These are phyloP conservation scores for Diadromus collaris DNA, from an alignment of 2,888 invertebrate genomes.

Conservation along the genomic window DNA sequence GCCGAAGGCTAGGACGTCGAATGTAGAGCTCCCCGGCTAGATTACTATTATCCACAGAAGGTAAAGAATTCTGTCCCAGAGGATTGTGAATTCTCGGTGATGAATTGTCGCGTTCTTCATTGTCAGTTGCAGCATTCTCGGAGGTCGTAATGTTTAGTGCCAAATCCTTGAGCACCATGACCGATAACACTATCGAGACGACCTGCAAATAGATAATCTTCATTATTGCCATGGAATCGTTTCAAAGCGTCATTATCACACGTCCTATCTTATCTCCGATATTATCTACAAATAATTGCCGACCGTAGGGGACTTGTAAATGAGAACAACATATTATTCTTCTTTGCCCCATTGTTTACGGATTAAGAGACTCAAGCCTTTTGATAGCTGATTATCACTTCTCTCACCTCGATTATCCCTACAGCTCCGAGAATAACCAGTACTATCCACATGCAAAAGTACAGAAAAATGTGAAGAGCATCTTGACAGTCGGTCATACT, in stretches of 20 bases:
- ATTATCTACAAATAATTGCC: constrained; percentile 8
- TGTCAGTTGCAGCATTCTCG: background rate
- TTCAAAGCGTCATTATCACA: background rate
- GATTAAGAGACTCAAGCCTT: background rate
- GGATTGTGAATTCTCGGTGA: constrained; percentile 47
- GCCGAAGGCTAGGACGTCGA: constrained; percentile 38
- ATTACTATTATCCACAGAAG: constrained; percentile 21
- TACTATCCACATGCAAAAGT: constrained; percentile 34
- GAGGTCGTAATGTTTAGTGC: background rate
- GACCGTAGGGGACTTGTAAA: background rate
- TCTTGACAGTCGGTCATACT: constrained; percentile 43
- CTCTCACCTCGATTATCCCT: constrained; percentile 47
- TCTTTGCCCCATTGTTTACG: background rate
- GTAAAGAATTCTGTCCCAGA: constrained; percentile 17
- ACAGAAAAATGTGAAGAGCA: constrained; percentile 36
- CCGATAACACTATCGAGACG: constrained; percentile 42
- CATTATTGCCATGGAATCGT: background rate
- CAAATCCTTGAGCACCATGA: constrained; percentile 13
- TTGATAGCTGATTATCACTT: background rate
- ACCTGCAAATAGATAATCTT: constrained; percentile 28
- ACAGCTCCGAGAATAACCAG: constrained; percentile 35
- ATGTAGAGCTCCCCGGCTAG: constrained; percentile 30
- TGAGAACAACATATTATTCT: background rate
- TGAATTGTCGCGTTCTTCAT: background rate
- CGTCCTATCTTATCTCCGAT: background rate